phyloP scores from a whole-genome alignment of 2,113 vertebrate genomes.

The Anser cygnoides region DNA sequence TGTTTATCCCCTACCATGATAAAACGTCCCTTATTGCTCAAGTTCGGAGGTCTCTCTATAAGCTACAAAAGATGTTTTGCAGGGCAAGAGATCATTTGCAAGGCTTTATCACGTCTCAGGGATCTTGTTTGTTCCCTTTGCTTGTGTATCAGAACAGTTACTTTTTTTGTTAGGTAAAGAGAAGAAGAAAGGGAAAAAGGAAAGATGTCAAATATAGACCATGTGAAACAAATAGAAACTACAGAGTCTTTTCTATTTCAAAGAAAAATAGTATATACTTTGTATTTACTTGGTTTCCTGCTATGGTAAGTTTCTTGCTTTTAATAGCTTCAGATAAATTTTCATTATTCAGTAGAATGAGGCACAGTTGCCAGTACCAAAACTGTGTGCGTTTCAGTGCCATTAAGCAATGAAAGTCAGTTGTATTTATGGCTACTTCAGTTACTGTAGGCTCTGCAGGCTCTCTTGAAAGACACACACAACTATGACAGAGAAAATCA shows the following conservation, averaged over 20 bases:
- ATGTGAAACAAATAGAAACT: neutral
- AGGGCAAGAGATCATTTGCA: neutral
- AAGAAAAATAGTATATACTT: neutral
- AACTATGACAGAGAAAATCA: neutral
- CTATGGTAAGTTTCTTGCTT: neutral
- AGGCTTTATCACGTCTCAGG: neutral
- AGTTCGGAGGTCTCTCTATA: neutral
- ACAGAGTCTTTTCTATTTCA: neutral
- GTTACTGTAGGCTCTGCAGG: neutral
- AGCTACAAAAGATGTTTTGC: neutral
- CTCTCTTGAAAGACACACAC: neutral
- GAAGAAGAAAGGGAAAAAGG: neutral
- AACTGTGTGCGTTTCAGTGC: neutral
- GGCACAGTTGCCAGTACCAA: neutral
- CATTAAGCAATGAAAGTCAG: neutral
- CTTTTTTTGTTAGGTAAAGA: neutral
- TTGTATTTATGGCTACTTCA: neutral
- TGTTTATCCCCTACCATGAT: neutral
- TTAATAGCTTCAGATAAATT: neutral
- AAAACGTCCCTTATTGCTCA: neutral
- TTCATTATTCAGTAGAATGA: neutral
- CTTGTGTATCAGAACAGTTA: neutral
- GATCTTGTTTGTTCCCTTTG: neutral
- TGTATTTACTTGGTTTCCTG: neutral
- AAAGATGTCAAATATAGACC: neutral